Evolutionary conservation across 1,140 invertebrate species (phyloP), one percentile per base, ranked within the genome.

Genomic region (Dufourea novaeangliae): DNA sequence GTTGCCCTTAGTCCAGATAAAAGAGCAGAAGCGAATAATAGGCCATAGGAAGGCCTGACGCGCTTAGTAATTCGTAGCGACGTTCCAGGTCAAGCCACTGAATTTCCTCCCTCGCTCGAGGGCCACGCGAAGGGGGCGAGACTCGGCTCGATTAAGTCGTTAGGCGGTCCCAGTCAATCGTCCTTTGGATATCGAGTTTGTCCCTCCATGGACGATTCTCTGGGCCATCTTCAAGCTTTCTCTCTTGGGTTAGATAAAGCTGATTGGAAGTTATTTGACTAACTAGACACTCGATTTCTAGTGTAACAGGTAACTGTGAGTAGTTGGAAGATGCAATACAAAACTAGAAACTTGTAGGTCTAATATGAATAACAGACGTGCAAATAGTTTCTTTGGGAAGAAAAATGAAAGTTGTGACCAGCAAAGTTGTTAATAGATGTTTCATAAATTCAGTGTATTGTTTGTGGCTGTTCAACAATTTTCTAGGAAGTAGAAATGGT

Each of bases 1-100:
- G 75, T 82, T 62, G 66, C 41, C 59, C 46, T 34, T n/a, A n/a
- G 46, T 8, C 76, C 50, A 62, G 82, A 87, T 86, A 90, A 86
- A 88, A 87, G 87, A 86, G 86, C 86, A 88, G 80, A 69, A 85
- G 64, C 70, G 82, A 84, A 88, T 88, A 89, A 88, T 86, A 64
- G 72, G 63, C 52, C 59, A n/a, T n/a, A 20, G 44, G 82, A 76
- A 39, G 61, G 66, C 80, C 56, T 54, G 70, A 80, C 78, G 78
- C 64, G 71, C 68, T 73, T 80, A 32, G 54, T 78, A 67, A 61
- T 72, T 82, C 75, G 79, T 54, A 44, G 29, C 37, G 69, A 73
- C 69, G 61, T 71, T 54, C 46, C 59, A n/a, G 67, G 67, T 71
- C 67, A 64, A 37, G 61, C 44, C 54, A 41, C 22, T 57, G 74